Evolutionary conservation across 1,140 invertebrate genomes (phyloP), one percentile per base, ranked within the genome.

Genomic region (Listronotus bonariensis): DNA sequence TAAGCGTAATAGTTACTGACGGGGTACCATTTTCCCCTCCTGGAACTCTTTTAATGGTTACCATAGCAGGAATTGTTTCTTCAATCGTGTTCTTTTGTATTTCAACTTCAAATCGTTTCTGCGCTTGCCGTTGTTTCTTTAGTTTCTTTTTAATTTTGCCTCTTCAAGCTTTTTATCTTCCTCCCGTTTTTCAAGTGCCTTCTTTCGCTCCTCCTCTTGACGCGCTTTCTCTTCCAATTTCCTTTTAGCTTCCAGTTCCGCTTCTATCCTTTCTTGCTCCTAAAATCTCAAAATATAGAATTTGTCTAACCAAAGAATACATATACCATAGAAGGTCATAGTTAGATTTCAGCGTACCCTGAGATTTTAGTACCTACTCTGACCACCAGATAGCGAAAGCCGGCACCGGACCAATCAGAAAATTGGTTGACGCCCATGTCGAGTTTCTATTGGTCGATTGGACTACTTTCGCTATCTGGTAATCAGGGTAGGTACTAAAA

Each of bases 1-100:
- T 89, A 10, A 90, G 79, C 1, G 89, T 90, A 34, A 91, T 89
- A 0, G 89, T 91, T 3, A 91, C 89, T 6, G 87, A 88, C 31
- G 89, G 88, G 65, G 88, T 87, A 11, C 84, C 79, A 68, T 83
- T 85, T 58, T 83, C 84, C 6, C 83, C 82, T 65, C 87, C 85
- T 79, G 86, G 85, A 0, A 90, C 85, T 18, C 88, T 78, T 52
- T 88, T 84, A 67, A 91, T 90, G 1, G 89, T 91, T 5, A 91
- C 89, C 76, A 90, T 90, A 58, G 89, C 61, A 72, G 78, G 75
- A 36, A 72, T 73, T 9, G 72, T 73, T 75, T 79, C 72, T 67
- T 77, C 75, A 15, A 79, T 61, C 4, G 59, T 67, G 34, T 67
- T 66, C 61, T 73, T 69, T 34, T 67, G 54, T 61, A 61, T 49